Conservation (phyloP, 2,888 invertebrate genomes). For the Lepidochitona cinerea region DNA sequence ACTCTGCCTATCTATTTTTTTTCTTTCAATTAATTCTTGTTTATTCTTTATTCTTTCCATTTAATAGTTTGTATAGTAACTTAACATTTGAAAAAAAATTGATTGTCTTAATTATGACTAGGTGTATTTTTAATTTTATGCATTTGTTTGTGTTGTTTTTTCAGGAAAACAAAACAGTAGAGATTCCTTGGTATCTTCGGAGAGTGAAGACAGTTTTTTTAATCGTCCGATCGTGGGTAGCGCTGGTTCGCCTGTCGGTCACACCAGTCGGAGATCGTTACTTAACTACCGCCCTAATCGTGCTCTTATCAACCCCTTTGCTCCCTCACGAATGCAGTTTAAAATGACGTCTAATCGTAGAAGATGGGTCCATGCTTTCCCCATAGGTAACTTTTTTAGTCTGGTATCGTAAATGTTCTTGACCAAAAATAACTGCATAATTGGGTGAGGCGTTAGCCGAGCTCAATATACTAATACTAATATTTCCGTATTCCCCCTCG, state of each 20-base stretch:
- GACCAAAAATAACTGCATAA: no score
- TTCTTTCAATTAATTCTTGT: no score
- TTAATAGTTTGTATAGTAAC: no score
- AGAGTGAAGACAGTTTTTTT: conserved; percentile 44
- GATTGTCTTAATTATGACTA: no score
- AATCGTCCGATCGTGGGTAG: conserved; percentile 58
- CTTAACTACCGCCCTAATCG: conserved; percentile 45
- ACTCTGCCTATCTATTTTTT: no score
- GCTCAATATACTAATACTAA: no score
- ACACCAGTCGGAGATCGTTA: conserved; percentile 40
- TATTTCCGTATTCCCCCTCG: no score
- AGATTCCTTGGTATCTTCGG: conserved; percentile 41
- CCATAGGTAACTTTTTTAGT: conserved; percentile 73
- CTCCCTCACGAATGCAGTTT: conserved; percentile 96
- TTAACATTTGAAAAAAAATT: no score
- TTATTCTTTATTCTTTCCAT: no score
- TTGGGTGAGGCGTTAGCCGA: no score
- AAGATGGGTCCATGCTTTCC: conserved; percentile 99
- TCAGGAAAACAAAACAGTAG: conserved; percentile 21
- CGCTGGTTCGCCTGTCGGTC: conserved; percentile 60
- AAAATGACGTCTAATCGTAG: conserved; percentile 95
- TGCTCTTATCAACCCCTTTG: conserved; percentile 93
- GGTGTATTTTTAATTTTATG: no score
- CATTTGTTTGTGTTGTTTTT: not conserved
- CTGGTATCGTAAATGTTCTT: no score